These are phyloP conservation scores for Penaeus chinensis DNA, from an alignment of 1,140 invertebrate genomes.

Conservation along the genomic window DNA sequence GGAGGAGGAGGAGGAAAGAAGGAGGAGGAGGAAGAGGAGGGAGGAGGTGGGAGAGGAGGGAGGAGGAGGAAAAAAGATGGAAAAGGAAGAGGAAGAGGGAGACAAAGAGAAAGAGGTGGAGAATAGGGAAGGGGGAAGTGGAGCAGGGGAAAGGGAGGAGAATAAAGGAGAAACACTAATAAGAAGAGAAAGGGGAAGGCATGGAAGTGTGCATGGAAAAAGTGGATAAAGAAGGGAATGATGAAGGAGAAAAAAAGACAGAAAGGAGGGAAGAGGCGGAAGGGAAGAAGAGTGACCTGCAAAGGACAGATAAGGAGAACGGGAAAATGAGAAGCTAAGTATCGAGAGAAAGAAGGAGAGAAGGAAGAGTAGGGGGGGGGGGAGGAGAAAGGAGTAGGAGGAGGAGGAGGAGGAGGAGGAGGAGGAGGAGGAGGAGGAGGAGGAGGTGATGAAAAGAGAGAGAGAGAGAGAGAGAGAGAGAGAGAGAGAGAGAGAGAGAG, in stretches of 20 bases:
- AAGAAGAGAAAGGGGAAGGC: not conserved
- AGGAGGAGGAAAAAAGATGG: too few species aligned
- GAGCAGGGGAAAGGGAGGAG: not conserved
- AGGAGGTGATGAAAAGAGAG: slow-evolving; percentile 30
- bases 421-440: not conserved
- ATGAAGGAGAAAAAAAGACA: not conserved
- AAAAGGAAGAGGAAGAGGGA: not conserved
- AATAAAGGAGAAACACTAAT: not conserved
- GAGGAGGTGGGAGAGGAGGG: slow-evolving; percentile 25
- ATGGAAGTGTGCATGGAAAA: not conserved
- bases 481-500: too few species aligned
- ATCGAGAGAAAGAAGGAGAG: not conserved
- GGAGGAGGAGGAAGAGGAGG: not conserved
- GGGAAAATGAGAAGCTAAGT: not conserved
- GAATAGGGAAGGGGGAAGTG: not conserved
- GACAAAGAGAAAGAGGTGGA: too few species aligned
- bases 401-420: not conserved
- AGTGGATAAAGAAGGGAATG: not conserved
- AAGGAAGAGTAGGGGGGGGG: not conserved
- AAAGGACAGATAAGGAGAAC: not conserved
- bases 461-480: not conserved
- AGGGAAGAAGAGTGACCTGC: not conserved
- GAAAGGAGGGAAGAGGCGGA: not conserved
- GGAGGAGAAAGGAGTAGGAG: not conserved
- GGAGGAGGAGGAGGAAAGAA: not conserved